A percentile compares a stretch with the other conserved stretches of the same genome.
These are phyloP conservation scores for Notiomystis cincta DNA, from an alignment of 2,113 vertebrate species.

Conservation along the genomic window DNA sequence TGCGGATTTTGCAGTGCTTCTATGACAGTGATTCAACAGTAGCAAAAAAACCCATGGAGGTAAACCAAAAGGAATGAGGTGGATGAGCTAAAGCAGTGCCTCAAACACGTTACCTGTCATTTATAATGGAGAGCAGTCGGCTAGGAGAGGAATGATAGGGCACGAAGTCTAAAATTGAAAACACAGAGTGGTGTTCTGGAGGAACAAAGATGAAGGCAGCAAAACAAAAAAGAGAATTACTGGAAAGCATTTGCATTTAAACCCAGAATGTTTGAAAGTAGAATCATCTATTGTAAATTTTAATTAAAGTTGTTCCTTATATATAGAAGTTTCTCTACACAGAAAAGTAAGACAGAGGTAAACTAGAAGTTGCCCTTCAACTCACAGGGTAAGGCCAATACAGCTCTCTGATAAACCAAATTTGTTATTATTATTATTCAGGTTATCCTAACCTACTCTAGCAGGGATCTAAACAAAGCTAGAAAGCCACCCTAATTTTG, in stretches of 20 bases:
- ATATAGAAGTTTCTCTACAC: neutral
- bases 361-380: neutral
- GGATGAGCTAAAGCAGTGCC: neutral
- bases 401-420: neutral
- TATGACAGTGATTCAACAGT: accelerated
- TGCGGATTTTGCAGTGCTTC: neutral
- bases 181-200: neutral
- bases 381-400: neutral
- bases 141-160: neutral
- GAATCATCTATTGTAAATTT: neutral
- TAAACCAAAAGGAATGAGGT: neutral
- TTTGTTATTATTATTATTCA: neutral
- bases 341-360: neutral
- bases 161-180: neutral
- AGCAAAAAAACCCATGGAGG: neutral
- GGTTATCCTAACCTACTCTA: neutral
- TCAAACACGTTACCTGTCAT: neutral
- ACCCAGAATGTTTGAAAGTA: neutral
- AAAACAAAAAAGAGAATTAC: neutral
- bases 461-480: neutral
- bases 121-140: neutral
- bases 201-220: neutral
- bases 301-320: neutral
- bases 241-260: neutral
- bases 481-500: neutral